Evolutionary conservation across 2,797 vertebrate genomes (phyloP).

Genomic region (Myotis daubentonii): DNA sequence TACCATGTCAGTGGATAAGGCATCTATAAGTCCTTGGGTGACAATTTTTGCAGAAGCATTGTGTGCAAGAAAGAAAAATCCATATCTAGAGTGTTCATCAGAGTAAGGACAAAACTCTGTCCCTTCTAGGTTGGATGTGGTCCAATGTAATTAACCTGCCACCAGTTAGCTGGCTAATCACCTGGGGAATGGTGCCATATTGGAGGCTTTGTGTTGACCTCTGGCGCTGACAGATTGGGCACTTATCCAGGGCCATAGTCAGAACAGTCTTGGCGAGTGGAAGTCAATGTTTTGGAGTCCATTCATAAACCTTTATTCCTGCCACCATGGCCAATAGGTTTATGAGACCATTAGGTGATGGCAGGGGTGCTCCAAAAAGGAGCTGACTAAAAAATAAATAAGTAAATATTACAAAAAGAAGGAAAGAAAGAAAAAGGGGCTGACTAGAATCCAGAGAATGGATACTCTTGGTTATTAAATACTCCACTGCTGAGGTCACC

Average conservation of each 20-base stretch:
- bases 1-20: background rate
- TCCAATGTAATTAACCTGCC: background rate
- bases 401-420: too few species aligned
- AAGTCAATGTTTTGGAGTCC: background rate
- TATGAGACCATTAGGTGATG: background rate
- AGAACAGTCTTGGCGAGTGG: background rate
- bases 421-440: background rate
- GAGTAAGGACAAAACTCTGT: background rate
- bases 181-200: background rate
- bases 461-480: background rate
- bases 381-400: too few species aligned
- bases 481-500: background rate
- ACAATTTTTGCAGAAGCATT: background rate
- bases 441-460: background rate
- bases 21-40: background rate
- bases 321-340: background rate
- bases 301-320: background rate
- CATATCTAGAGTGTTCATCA: background rate
- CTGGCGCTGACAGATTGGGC: background rate
- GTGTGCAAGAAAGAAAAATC: background rate
- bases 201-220: background rate
- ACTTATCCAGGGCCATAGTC: background rate
- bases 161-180: background rate
- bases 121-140: background rate
- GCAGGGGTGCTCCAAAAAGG: background rate